A percentile compares a stretch with the other conserved stretches of the same genome.
phyloP scores from a whole-genome alignment of 2,797 vertebrate species.

The Myripristis murdjan region DNA sequence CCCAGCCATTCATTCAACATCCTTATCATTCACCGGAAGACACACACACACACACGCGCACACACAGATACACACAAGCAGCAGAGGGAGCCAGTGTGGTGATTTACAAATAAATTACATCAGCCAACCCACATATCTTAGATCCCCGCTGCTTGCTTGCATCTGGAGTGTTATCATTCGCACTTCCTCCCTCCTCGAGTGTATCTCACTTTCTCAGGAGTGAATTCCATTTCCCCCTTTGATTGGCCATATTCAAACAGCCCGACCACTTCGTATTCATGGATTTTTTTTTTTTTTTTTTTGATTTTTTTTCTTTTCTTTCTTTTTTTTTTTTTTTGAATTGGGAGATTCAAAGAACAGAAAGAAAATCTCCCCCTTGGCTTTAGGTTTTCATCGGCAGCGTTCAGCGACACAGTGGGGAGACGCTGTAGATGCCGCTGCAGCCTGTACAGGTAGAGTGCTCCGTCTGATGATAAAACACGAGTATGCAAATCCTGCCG shows the following conservation, averaged over 20 bases:
- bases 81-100: not conserved
- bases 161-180: conserved; percentile 24
- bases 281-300: not conserved
- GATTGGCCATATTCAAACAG: conserved; percentile 32
- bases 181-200: conserved; percentile 13
- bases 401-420: too few species aligned
- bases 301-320: not conserved
- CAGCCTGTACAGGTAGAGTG: not conserved
- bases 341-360: not conserved
- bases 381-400: too few species aligned
- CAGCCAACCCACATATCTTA: conserved; percentile 10
- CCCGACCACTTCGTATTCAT: conserved; percentile 2
- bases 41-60: not conserved
- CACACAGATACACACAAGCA: not conserved
- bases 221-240: conserved; percentile 10
- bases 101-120: conserved; percentile 48
- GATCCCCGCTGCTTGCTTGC: conserved; percentile 10
- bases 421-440: not conserved
- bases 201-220: conserved; percentile 13
- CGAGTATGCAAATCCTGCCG: not conserved
- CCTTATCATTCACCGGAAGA: not conserved
- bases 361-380: not conserved
- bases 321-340: too few species aligned
- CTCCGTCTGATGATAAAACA: not conserved
- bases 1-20: not conserved